Percentiles rank a stretch among this genome's conserved stretches.
phyloP scores from a whole-genome alignment of 1,140 invertebrate genomes.

The Alviniconcha marisindica region DNA sequence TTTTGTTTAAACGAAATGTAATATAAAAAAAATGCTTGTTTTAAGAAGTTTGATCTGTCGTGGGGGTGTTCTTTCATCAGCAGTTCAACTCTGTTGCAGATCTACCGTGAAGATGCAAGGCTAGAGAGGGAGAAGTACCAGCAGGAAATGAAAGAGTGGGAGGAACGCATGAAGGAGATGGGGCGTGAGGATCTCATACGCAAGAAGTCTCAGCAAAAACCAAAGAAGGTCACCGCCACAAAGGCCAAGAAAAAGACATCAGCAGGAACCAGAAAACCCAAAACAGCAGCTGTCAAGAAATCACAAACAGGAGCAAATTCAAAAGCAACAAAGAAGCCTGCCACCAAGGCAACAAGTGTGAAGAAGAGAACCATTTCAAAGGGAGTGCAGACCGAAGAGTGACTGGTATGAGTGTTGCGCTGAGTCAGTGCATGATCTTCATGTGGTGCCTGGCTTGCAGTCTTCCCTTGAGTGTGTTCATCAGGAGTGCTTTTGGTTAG shows the following conservation, averaged over 20 bases:
- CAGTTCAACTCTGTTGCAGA: no score
- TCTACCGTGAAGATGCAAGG: constrained; percentile 39
- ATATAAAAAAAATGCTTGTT: no score
- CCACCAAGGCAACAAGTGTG: not conserved
- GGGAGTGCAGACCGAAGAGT: constrained; percentile 24
- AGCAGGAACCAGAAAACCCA: constrained; percentile 16
- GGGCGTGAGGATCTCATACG: constrained; percentile 41
- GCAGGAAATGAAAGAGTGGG: constrained; percentile 40
- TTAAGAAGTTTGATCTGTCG: no score
- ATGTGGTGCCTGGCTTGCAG: not conserved
- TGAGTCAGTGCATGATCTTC: not conserved
- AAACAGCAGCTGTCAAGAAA: constrained; percentile 4
- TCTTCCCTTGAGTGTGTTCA: no score
- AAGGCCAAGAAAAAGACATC: constrained; percentile 10
- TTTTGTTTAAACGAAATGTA: no score
- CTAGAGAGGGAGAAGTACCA: constrained; percentile 37
- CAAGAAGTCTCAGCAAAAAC: constrained; percentile 7
- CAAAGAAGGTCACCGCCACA: constrained; percentile 2
- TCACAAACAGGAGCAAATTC: constrained; percentile 5
- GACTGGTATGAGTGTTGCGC: no score
- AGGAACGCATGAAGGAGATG: constrained; percentile 41
- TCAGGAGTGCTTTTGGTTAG: no score
- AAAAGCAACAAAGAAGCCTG: not conserved
- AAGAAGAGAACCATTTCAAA: constrained; percentile 10
- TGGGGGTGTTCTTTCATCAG: no score